A percentile compares a stretch with the other conserved stretches of the same genome.
Conservation (phyloP, 2,113 vertebrate species). For the Rhodinocichla rosea region DNA sequence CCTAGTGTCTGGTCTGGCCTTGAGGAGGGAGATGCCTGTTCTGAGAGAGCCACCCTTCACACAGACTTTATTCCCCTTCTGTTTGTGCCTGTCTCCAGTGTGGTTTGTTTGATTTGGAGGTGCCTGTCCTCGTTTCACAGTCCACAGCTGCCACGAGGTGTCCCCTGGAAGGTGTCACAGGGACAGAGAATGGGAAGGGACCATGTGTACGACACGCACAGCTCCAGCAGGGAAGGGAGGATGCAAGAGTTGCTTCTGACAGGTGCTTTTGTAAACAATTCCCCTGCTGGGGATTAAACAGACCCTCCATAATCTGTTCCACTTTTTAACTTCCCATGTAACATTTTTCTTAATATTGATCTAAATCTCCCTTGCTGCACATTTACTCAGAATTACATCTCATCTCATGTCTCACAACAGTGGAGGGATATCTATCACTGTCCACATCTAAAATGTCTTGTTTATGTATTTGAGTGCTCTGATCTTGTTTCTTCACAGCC, state of each 20-base stretch:
- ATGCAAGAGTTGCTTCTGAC: background rate
- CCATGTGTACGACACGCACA: rapidly evolving
- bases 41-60: background rate
- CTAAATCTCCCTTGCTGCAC: background rate
- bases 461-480: background rate
- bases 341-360: conserved; percentile 10
- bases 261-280: background rate
- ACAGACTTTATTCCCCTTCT: rapidly evolving
- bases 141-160: background rate
- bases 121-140: background rate
- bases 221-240: background rate
- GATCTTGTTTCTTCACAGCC: background rate
- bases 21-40: background rate
- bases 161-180: background rate
- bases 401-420: background rate
- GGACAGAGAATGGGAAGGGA: rapidly evolving
- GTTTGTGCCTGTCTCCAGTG: background rate
- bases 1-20: background rate
- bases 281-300: background rate
- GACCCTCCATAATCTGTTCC: background rate
- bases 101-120: background rate
- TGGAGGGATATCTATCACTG: background rate
- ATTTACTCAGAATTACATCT: conserved; percentile 3
- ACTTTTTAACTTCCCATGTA: background rate
- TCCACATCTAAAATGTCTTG: background rate